Conservation (phyloP, 2,888 invertebrate species). For the Ecdyonurus torrentis region DNA sequence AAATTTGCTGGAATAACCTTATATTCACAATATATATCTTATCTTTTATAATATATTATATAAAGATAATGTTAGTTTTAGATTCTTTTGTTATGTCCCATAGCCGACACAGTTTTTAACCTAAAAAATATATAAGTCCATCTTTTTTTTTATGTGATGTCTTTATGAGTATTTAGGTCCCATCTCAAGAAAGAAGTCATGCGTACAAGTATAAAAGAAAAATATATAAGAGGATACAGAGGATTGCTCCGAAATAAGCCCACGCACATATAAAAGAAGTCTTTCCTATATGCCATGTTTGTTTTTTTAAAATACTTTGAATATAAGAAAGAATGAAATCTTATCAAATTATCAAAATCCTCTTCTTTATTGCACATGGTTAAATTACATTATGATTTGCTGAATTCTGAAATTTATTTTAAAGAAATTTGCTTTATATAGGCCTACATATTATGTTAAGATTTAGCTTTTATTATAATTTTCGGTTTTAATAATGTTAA, state of each 20-base stretch:
- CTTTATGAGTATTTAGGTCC: background rate
- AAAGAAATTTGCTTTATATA: too few species aligned
- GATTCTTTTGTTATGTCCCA: background rate
- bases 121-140: background rate
- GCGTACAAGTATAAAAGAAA: background rate
- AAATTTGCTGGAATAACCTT: constrained; percentile 3
- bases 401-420: too few species aligned
- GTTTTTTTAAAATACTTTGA: too few species aligned
- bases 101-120: background rate
- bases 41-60: background rate
- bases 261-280: background rate
- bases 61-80: background rate
- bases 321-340: too few species aligned
- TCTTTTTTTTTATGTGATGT: background rate
- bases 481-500: too few species aligned
- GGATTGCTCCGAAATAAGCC: background rate
- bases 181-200: constrained; percentile 1
- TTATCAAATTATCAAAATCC: too few species aligned
- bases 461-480: too few species aligned
- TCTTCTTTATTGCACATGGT: too few species aligned
- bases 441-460: too few species aligned
- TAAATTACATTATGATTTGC: too few species aligned
- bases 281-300: too few species aligned
- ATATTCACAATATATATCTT: background rate
- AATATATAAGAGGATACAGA: too few species aligned